Evolutionary conservation across 2,113 vertebrate species (phyloP), one percentile per base, ranked within the genome.

Genomic region (Mungos mungo): DNA sequence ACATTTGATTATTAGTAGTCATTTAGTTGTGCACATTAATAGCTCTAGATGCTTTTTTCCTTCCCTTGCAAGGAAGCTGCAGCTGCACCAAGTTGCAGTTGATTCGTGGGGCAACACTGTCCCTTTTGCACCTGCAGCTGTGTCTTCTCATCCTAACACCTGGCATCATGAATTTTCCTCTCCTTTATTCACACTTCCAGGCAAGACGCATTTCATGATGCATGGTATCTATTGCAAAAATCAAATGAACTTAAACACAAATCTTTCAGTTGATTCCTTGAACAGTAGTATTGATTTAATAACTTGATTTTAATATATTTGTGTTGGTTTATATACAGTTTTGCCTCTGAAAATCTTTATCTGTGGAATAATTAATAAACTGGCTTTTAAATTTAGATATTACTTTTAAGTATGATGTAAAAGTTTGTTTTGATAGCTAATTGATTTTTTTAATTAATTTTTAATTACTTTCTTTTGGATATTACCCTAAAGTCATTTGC

Each of bases 91-190:
- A 97, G 98, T 98, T 99, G 98, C 97, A 97, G 97, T 98, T 98
- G 98, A 98, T 98, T 98, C 98, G 98, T 97, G 98, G 97, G 90
- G 98, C 98, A 97, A 77, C 96, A 97, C 98, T 97, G 97, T 52
- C 99, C 97, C 98, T 97, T 98, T 97, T 99, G 99, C 99, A 99
- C 99, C 99, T 99, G 99, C 99, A 99, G 99, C 98, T 99, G 98
- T 97, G 95, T 97, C 97, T 98, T 97, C 98, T 98, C 98, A 97
- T 98, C 98, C 98, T 98, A 98, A 98, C 99, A 98, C 98, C 98
- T 99, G 98, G 99, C 98, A 97, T 97, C 98, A 96, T 98, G 98
- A 98, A 98, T 99, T 99, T 98, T 97, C 98, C 97, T 98, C 96
- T 97, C 97, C 98, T 98, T 98, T 98, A 98, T 98, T 98, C 97